Evolutionary conservation across 2,888 invertebrate genomes (phyloP), one percentile per base, ranked within the genome.

Genomic region (Drosophila mimetica): DNA sequence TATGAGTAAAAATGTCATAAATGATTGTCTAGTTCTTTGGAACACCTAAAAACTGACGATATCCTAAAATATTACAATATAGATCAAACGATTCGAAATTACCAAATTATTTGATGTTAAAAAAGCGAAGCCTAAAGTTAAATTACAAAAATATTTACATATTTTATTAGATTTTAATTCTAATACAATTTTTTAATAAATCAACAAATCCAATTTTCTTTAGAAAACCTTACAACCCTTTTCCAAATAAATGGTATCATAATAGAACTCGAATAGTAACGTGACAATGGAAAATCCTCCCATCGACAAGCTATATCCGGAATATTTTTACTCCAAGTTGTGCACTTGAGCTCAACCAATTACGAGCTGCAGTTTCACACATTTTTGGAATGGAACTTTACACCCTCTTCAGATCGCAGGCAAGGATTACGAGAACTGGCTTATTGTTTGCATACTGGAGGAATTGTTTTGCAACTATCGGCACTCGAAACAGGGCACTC

Each of bases 401-500:
- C 65, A 13, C 55, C 28, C 61, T 63, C 39, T 60, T 41, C 28
- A 48, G 44, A 51, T 30, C 14, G 32, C 32, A 5, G 51, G 22
- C 2, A 30, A 6, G 50, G 44, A 42, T 37, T 51, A 32, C 42
- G 9, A 61, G 63, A 37, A 37, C 14, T 25, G 37, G 39, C 16
- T 11, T 18, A 47, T 37, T 37, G 64, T 64, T 64, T 64, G 64
- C 64, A 64, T 64, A 64, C 64, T 44, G 36, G 1, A 34, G 9
- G 42, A 36, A 37, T 30, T 30, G 42, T 64, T 64, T 64, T 9
- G 50, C 50, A 50, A 64, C 57, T 34, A 46, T 28, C 50, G 46
- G 67, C 54, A 60, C 61, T 55, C 32, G 30, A 58, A 59, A 50
- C 54, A 74, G 52, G 70, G 72, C 80, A 83, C 54, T 77, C 44